phyloP scores from a whole-genome alignment of 2,113 vertebrate species.

The Scomber scombrus region DNA sequence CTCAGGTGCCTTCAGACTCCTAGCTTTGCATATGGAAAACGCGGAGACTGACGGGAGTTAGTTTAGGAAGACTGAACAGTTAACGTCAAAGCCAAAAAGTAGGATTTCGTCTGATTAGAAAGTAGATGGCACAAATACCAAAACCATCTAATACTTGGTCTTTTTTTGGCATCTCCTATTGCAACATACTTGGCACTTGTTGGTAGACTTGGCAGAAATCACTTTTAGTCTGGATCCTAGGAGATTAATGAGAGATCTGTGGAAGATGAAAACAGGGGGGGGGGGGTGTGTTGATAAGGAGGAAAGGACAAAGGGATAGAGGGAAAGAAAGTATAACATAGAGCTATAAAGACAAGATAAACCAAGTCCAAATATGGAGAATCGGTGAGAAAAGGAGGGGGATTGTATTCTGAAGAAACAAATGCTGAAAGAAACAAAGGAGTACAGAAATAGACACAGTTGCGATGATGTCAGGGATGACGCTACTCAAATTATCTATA shows the following conservation, averaged over 20 bases:
- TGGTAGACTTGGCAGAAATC: constrained; percentile 47
- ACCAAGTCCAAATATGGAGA: constrained; percentile 70
- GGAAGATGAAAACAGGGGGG: not conserved
- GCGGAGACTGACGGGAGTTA: not conserved
- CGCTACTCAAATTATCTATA: not conserved
- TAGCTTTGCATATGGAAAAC: constrained; percentile 16
- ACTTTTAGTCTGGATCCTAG: constrained; percentile 34
- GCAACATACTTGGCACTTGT: constrained; percentile 42
- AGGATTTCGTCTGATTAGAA: constrained; percentile 4
- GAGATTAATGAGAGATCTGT: constrained; percentile 52
- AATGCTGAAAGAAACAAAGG: constrained; percentile 52
- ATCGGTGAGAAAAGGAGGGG: constrained; percentile 32
- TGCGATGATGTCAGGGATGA: constrained; percentile 54
- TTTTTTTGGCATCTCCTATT: constrained; percentile 33
- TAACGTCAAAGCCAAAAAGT: not conserved
- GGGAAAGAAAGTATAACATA: constrained; percentile 21
- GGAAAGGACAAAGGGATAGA: constrained; percentile 3
- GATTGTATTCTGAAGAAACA: constrained; percentile 35
- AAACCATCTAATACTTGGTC: not conserved
- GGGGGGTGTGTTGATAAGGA: not conserved
- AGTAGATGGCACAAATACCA: constrained; percentile 15
- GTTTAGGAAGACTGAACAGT: not conserved
- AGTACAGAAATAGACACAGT: constrained; percentile 46
- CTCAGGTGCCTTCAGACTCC: constrained; percentile 21
- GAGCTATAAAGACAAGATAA: constrained; percentile 46